A percentile compares a stretch with the other conserved stretches of the same genome.
Evolutionary conservation across 2,797 vertebrate species (phyloP).

Genomic region (Enteromius paludinosus): DNA sequence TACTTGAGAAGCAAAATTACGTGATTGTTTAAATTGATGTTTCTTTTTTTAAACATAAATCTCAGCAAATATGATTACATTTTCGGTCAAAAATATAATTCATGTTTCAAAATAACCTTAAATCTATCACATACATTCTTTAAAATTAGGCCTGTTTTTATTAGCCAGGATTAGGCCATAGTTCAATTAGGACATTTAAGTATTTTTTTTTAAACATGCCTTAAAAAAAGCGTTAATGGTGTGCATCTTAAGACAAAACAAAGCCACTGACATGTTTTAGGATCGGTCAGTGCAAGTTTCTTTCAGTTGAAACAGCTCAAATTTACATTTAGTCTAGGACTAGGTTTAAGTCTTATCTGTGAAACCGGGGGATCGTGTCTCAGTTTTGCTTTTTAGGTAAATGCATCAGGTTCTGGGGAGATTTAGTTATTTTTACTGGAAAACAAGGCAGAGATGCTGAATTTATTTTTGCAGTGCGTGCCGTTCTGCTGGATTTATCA

Average conservation of each 20-base stretch:
- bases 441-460: neutral
- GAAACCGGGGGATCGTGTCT: neutral
- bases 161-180: too few species aligned
- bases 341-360: too few species aligned
- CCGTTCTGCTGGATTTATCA: constrained; percentile 3
- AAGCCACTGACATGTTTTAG: too few species aligned
- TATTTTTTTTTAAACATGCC: too few species aligned
- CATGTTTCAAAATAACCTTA: neutral
- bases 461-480: neutral
- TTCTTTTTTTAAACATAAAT: neutral
- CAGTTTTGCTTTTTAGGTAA: neutral
- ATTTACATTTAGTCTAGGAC: too few species aligned
- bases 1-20: neutral
- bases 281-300: too few species aligned
- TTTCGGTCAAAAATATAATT: neutral
- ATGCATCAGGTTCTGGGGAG: neutral
- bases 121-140: neutral
- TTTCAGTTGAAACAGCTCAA: too few species aligned
- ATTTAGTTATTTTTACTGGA: neutral
- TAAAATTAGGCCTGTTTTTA: too few species aligned
- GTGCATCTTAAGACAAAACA: too few species aligned
- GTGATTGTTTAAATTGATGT: neutral
- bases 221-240: too few species aligned
- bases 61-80: neutral
- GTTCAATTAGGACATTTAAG: too few species aligned